phyloP scores from a whole-genome alignment of 1,140 invertebrate genomes.

The Trypoxylus dichotomus region DNA sequence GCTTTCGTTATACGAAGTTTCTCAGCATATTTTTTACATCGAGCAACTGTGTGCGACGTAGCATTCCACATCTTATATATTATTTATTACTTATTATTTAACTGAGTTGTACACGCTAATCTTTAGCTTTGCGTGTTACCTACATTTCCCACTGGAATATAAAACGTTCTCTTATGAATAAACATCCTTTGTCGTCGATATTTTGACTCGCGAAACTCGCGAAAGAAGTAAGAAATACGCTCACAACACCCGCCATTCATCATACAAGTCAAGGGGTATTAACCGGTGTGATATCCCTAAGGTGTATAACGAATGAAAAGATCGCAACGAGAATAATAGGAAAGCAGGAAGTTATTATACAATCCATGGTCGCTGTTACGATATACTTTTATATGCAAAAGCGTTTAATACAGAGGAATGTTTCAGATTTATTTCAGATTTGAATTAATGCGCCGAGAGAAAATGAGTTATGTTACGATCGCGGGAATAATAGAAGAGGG shows the following conservation, averaged over 20 bases:
- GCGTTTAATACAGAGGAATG: no score
- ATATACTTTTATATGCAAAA: no score
- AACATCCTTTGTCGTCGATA: neutral
- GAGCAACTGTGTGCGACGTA: neutral
- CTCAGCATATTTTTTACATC: neutral
- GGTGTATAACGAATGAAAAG: neutral
- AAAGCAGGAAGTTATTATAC: neutral
- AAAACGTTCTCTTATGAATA: neutral
- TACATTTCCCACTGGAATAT: neutral
- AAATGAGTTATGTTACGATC: no score
- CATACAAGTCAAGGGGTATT: neutral
- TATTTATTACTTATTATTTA: neutral
- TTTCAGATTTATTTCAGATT: no score
- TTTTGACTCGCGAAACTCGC: neutral
- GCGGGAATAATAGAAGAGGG: no score
- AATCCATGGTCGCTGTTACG: no score
- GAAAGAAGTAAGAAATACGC: neutral
- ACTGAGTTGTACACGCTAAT: neutral
- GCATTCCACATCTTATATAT: no score
- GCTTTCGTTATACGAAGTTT: neutral
- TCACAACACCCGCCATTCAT: neutral
- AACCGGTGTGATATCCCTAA: neutral
- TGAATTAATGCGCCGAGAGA: no score
- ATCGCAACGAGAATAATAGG: neutral
- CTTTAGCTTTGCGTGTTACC: neutral